Percentiles rank a stretch among this genome's conserved stretches.
Conservation (phyloP, 2,113 vertebrate genomes). For the Myotis davidii region DNA sequence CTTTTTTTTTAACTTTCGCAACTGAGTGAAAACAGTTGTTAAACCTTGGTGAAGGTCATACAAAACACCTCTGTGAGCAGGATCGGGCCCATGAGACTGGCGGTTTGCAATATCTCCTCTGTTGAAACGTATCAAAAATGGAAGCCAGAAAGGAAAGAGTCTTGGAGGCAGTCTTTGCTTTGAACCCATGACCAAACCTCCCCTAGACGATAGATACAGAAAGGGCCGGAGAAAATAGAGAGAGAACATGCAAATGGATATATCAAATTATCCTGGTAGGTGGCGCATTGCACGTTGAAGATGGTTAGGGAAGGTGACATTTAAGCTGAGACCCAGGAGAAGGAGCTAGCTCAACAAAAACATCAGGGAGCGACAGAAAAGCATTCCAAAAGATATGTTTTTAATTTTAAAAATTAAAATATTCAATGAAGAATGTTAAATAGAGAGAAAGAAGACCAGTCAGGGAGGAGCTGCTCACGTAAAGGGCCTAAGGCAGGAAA, state of each 20-base stretch:
- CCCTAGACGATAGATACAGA: not conserved
- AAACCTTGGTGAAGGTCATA: not conserved
- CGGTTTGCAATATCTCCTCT: not conserved
- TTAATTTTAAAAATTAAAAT: no score
- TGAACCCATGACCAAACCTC: not conserved
- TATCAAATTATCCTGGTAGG: not conserved
- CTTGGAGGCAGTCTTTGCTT: not conserved
- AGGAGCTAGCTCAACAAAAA: not conserved
- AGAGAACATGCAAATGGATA: not conserved
- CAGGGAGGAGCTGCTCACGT: not conserved
- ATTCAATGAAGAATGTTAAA: not conserved
- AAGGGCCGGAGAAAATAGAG: not conserved
- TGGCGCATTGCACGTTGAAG: not conserved
- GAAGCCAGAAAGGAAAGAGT: not conserved
- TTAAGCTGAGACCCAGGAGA: not conserved
- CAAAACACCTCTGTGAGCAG: not conserved
- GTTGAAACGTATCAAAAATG: not conserved
- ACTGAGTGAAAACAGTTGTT: not conserved
- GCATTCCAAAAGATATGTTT: no score
- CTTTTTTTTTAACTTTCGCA: not conserved
- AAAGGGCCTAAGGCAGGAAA: conserved; percentile 37
- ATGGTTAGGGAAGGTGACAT: not conserved
- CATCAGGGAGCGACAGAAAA: not conserved
- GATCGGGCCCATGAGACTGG: not conserved
- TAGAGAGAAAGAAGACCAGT: not conserved